Evolutionary conservation across 2,888 invertebrate species (phyloP), one percentile per base, ranked within the genome.

Genomic region (Heliconius cydno): DNA sequence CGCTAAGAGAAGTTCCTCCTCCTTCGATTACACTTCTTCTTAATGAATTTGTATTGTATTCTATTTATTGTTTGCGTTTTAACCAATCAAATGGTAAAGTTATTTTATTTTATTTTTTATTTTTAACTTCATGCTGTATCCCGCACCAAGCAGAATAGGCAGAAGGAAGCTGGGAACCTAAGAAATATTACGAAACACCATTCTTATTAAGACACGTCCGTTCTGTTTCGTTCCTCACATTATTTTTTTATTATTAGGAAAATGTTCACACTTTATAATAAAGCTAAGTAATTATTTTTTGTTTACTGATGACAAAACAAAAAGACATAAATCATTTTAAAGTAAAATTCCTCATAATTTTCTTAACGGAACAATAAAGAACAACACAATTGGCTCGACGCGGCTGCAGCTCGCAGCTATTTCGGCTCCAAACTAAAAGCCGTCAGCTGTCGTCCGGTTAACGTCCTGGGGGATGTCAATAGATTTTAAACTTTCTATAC

Each of bases 401-500:
- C 74, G 75, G 41, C 65, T 9, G 12, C 25, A 28, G 67, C 57
- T 76, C 30, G 30, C 41, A 73, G 73, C 80, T 79, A 81, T 81
- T 81, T 81, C 57, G 68, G 65, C 70, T 68, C 34, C 63, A 38
- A 34, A 28, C 76, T 81, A 71, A 76, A 78, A 78, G 80, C 80
- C 70, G 68, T 73, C 75, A 75, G 76, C 73, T 72, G 65, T 76
- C 71, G 70, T 46, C 65, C 73, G 71, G 72, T 73, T 73, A 78
- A 74, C 78, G 76, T 57, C 76, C 66, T 73, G 67, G 41, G 66
- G 46, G 75, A 75, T 76, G 80, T 78, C 80, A 80, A 81, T 80
- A 79, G 28, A 72, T 78, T 73, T 77, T 79, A 38, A 80, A 57
- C 78, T 41, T 73, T 52, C 76, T 65, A 79, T 79, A 79, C 77